phyloP scores from a whole-genome alignment of 2,113 vertebrate genomes.

The Hydrolagus affinis region DNA sequence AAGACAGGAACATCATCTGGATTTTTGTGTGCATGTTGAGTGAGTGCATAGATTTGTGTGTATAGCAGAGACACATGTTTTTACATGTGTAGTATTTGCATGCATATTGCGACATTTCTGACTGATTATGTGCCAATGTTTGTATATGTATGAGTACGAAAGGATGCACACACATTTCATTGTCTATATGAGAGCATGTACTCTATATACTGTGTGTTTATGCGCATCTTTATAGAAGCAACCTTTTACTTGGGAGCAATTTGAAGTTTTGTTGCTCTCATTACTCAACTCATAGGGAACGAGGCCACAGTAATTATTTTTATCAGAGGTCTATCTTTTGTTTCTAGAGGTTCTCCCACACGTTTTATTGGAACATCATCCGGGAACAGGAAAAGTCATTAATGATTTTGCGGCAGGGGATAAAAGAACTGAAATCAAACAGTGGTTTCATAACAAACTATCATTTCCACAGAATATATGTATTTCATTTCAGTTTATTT shows the following conservation, averaged over 20 bases:
- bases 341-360: not conserved
- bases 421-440: not conserved
- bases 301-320: not conserved
- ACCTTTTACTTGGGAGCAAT: not conserved
- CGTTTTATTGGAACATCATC: not conserved
- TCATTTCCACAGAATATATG: not conserved
- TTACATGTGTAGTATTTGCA: not conserved
- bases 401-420: not conserved
- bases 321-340: not conserved
- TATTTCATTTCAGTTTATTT: not conserved
- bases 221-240: too few relatives aligned
- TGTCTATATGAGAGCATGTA: not conserved
- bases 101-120: too few relatives aligned
- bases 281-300: not conserved
- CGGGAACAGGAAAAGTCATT: not conserved
- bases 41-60: not conserved
- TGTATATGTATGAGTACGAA: not conserved
- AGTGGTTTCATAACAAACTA: not conserved
- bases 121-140: too few relatives aligned
- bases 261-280: not conserved
- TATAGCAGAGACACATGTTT: not conserved
- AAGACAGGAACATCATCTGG: too few relatives aligned
- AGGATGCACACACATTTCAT: not conserved
- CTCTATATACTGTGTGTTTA: too few relatives aligned
- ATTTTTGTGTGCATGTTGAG: not conserved